Base-by-base conservation (phyloP, 1,140 invertebrate genomes). In the Diprion similis region DNA sequence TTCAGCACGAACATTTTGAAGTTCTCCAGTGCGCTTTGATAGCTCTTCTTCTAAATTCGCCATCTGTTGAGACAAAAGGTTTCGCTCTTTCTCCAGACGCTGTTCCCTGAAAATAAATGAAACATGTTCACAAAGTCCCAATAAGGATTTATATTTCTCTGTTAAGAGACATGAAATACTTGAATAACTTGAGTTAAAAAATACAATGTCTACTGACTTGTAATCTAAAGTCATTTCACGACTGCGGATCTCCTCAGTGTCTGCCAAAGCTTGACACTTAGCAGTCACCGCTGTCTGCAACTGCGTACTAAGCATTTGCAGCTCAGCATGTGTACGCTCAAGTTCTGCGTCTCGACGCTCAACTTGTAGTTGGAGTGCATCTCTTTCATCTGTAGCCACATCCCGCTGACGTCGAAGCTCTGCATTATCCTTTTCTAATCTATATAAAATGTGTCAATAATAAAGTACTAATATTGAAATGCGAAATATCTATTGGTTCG, bases 261-360 rank as follows among this genome's bases (percentile, higher is more conserved):
- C 90, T 17, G 92, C 91, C 37, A 97, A 83, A 8, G 95, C 95
- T 88, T 95, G 94, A 88, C 94, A 96, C 88, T 97, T 97, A 7
- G 93, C 90, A 75, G 91, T 87, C 73, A 95, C 90, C 51, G 94
- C 93, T 68, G 85, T 78, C 80, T 92, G 90, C 19, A 96, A 82
- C 82, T 95, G 93, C 78, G 90, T 88, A 11, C 91, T 89, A 47
- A 94, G 84, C 3, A 90, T 89, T n/a, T 86, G 83, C 73, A 94
- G 79, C 83, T 93, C 93, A 9, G 89, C 86, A 70, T 91, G 91
- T 66, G 94, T 81, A 66, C 92, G 88, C 79, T 94, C 92, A 18
- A 95, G 82, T 88, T 95, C 94, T 8, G 88, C 83, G 80, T 93
- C 91, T 68, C 93, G 89, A 10, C 93, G 86, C 80, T 95, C 91